These are phyloP conservation scores for Parauchenoglanis punctatus DNA, from an alignment of 2,797 vertebrate genomes.

Conservation along the genomic window DNA sequence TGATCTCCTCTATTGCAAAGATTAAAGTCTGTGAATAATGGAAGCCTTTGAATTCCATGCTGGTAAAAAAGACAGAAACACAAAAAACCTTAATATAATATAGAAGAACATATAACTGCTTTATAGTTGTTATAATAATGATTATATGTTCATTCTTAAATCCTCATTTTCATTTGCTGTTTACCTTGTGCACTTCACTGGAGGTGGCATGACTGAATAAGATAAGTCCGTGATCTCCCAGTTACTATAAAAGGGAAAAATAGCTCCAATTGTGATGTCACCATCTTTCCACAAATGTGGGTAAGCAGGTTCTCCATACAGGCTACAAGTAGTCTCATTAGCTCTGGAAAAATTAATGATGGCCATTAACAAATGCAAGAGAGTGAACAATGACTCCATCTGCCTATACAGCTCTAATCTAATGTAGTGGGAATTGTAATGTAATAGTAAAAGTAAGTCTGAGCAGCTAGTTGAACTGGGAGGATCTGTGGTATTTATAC, in stretches of 20 bases:
- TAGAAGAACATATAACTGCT: neutral
- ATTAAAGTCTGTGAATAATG: constrained; percentile 58
- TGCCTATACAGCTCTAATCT: neutral
- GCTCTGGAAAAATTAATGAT: constrained; percentile 58
- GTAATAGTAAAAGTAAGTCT: neutral
- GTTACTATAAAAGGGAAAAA: constrained; percentile 73
- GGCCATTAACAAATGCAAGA: constrained; percentile 43
- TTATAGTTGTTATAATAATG: too few relatives aligned
- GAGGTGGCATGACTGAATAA: constrained; percentile 61
- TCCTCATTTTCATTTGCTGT: neutral
- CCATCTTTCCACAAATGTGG: constrained; percentile 71
- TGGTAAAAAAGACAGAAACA: neutral
- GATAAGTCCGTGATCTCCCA: constrained; percentile 62
- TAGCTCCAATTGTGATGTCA: constrained; percentile 71
- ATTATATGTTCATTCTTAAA: neutral
- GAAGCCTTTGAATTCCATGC: constrained; percentile 27
- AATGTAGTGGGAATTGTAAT: neutral
- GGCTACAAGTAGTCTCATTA: constrained; percentile 60
- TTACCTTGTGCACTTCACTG: constrained; percentile 72
- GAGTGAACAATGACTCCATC: constrained; percentile 46
- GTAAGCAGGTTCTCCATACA: constrained; percentile 59
- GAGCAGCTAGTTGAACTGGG: neutral
- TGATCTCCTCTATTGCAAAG: constrained; percentile 62
- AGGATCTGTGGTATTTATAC: constrained; percentile 42
- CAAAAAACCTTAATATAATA: neutral